Evolutionary conservation across 2,113 vertebrate genomes (phyloP).

Genomic region (Callithrix jacchus): DNA sequence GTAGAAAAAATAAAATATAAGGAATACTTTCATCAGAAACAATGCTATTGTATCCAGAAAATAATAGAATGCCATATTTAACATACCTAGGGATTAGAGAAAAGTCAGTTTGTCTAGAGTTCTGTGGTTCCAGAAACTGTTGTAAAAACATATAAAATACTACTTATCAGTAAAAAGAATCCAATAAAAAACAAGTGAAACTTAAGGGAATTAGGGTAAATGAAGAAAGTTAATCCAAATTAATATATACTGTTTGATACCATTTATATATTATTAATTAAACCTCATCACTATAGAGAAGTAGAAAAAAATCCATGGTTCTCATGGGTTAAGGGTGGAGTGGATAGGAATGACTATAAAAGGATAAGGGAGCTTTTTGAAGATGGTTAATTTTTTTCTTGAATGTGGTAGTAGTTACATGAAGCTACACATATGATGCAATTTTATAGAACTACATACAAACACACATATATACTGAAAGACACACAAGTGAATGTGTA

Average conservation of each 20-base stretch:
- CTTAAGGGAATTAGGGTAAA: not conserved
- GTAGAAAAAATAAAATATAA: not conserved
- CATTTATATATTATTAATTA: not conserved
- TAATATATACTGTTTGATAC: not conserved
- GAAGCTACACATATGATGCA: not conserved
- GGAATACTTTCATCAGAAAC: not conserved
- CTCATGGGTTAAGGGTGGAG: not conserved
- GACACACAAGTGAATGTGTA: not conserved
- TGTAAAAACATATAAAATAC: not conserved
- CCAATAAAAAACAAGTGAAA: not conserved
- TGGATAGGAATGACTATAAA: not conserved
- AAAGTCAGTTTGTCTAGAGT: not conserved
- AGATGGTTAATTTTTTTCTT: not conserved
- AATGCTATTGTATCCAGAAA: not conserved
- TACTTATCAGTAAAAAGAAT: not conserved
- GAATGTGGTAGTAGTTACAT: not conserved
- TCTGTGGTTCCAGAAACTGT: not conserved
- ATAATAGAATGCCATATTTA: not conserved
- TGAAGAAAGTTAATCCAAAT: not conserved
- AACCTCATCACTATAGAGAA: not conserved
- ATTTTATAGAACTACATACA: not conserved
- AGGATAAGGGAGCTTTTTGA: not conserved
- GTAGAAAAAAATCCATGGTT: not conserved
- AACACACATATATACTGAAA: not conserved
- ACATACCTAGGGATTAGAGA: not conserved